A percentile compares a stretch with the other conserved stretches of the same genome.
Evolutionary conservation across 2,113 vertebrate species (phyloP).

Genomic region (Lophura nycthemera): DNA sequence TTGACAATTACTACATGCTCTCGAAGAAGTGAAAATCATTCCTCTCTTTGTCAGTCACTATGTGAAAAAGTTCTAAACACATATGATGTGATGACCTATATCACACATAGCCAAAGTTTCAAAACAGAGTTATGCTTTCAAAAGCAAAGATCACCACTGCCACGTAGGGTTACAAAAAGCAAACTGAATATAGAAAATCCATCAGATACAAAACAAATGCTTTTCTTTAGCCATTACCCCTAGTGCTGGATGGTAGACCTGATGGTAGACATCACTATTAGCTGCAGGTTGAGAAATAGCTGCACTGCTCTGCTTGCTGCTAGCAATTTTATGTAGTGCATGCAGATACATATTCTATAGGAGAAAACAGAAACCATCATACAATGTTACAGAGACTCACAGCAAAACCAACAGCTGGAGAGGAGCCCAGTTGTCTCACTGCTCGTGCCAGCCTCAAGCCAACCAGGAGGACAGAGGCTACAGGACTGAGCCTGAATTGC

Average conservation of each 20-base stretch:
- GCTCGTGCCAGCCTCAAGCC: neutral
- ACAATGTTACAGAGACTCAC: neutral
- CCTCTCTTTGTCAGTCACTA: neutral
- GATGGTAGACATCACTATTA: neutral
- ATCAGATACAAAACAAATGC: neutral
- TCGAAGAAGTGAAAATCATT: neutral
- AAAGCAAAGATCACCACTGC: neutral
- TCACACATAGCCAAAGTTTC: neutral
- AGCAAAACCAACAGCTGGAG: neutral
- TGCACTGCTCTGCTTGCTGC: neutral
- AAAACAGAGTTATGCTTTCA: neutral
- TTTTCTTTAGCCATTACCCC: neutral
- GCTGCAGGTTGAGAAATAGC: neutral
- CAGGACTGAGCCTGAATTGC: neutral
- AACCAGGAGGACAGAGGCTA: neutral
- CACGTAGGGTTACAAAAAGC: neutral
- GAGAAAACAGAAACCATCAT: neutral
- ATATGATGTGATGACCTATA: slow-evolving; percentile 18
- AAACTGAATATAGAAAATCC: neutral
- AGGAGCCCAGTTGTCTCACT: neutral
- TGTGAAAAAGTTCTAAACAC: neutral
- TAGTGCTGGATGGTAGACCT: neutral
- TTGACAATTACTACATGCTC: neutral
- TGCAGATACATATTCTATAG: neutral
- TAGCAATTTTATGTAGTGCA: neutral